Evolutionary conservation across 2,797 vertebrate species (phyloP).

Genomic region (Enteromius radiatus): DNA sequence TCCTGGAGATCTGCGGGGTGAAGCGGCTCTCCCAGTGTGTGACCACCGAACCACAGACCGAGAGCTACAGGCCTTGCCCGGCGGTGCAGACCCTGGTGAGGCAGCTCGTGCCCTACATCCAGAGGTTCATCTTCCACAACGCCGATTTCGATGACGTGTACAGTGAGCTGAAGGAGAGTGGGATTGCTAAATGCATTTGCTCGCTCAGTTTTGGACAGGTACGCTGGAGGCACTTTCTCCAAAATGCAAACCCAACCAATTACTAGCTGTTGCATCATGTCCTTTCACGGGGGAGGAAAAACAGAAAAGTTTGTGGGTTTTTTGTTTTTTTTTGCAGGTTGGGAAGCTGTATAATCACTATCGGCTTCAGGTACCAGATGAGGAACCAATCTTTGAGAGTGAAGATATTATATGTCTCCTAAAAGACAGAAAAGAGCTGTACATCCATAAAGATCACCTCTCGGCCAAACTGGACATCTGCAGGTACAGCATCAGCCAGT

Average conservation of each 20-base stretch:
- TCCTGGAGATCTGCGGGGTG: conserved; percentile 79
- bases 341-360: conserved; percentile 80
- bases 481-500: conserved; percentile 67
- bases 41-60: conserved; percentile 70
- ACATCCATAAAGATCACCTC: conserved; percentile 81
- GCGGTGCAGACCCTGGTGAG: conserved; percentile 74
- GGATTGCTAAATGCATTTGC: conserved; percentile 71
- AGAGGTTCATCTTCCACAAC: conserved; percentile 77
- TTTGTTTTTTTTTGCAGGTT: conserved; percentile 70
- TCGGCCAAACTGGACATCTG: conserved; percentile 74
- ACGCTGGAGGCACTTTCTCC: background rate
- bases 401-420: conserved; percentile 79
- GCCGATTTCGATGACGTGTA: conserved; percentile 72
- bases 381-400: conserved; percentile 64
- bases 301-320: background rate
- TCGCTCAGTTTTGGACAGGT: conserved; percentile 76
- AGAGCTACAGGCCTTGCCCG: conserved; percentile 73
- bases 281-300: background rate
- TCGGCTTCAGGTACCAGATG: conserved; percentile 69
- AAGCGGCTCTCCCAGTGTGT: conserved; percentile 72
- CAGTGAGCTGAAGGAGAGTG: conserved; percentile 64
- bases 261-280: conserved; percentile 53
- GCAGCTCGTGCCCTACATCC: conserved; percentile 76
- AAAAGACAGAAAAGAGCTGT: conserved; percentile 76
- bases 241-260: background rate